Evolutionary conservation across 2,888 invertebrate genomes (phyloP).

Genomic region (Coremacera marginata): DNA sequence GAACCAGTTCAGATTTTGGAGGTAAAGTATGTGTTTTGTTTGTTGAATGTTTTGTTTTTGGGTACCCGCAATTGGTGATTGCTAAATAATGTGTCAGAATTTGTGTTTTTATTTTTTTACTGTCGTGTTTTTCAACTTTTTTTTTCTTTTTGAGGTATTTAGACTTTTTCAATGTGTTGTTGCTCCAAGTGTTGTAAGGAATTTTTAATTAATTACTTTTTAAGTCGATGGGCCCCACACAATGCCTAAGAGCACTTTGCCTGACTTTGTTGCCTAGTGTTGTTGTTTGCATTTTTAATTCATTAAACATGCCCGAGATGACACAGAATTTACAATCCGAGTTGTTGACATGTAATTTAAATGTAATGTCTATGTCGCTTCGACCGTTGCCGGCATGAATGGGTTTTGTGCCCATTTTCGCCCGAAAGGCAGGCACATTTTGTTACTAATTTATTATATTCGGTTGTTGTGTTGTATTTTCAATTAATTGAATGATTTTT

Average conservation of each 20-base stretch:
- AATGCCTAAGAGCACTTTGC: not conserved
- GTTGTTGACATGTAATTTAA: constrained; percentile 20
- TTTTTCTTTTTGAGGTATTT: constrained; percentile 28
- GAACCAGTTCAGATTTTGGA: constrained; percentile 15
- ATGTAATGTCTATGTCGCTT: not conserved
- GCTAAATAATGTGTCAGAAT: constrained; percentile 32
- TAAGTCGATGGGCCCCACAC: constrained; percentile 30
- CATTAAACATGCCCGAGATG: constrained; percentile 36
- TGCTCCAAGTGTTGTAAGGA: constrained; percentile 24
- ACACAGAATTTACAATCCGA: constrained; percentile 28
- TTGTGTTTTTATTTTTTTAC: constrained; percentile 23
- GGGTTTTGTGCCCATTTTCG: constrained; percentile 13
- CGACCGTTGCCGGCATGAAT: constrained; percentile 13
- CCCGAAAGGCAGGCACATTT: constrained; percentile 51
- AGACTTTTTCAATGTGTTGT: constrained; percentile 20
- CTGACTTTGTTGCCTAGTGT: not conserved
- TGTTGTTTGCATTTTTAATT: constrained; percentile 21
- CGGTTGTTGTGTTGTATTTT: constrained; percentile 50
- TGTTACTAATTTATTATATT: constrained; percentile 63
- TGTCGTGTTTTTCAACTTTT: not conserved
- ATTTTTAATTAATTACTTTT: constrained; percentile 36
- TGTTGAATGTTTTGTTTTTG: not conserved
- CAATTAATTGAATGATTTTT: constrained; percentile 27
- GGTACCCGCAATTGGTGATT: constrained; percentile 14
- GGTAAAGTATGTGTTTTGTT: not conserved